phyloP scores from a whole-genome alignment of 2,888 invertebrate species.

The Pharmacophagus antenor region DNA sequence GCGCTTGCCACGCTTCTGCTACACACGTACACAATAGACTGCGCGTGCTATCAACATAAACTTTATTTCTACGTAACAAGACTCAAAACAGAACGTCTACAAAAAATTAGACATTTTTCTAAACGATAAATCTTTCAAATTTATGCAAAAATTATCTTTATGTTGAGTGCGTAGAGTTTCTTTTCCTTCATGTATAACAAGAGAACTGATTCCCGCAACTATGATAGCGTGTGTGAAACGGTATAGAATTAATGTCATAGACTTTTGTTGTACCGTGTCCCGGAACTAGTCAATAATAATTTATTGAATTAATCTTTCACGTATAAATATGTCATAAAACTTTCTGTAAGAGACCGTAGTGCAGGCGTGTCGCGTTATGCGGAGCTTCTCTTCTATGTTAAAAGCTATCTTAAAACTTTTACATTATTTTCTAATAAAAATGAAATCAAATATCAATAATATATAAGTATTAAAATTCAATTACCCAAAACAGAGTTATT shows the following conservation, averaged over 20 bases:
- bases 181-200: background rate
- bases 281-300: constrained; percentile 13
- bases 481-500: no score
- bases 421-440: no score
- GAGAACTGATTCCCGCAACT: constrained; percentile 7
- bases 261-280: constrained; percentile 17
- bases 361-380: no score
- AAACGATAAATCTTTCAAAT: background rate
- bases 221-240: constrained; percentile 24
- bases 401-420: no score
- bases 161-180: background rate
- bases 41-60: background rate
- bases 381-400: no score
- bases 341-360: no score
- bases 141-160: background rate
- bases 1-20: constrained; percentile 67
- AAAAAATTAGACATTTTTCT: background rate
- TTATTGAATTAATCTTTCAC: constrained; percentile 6
- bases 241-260: constrained; percentile 14
- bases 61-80: background rate
- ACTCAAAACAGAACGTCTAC: background rate
- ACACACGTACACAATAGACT: constrained; percentile 34
- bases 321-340: no score
- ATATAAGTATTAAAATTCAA: no score
- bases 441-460: no score